Conservation (phyloP, 2,888 invertebrate genomes). For the Elgonia sp. region DNA sequence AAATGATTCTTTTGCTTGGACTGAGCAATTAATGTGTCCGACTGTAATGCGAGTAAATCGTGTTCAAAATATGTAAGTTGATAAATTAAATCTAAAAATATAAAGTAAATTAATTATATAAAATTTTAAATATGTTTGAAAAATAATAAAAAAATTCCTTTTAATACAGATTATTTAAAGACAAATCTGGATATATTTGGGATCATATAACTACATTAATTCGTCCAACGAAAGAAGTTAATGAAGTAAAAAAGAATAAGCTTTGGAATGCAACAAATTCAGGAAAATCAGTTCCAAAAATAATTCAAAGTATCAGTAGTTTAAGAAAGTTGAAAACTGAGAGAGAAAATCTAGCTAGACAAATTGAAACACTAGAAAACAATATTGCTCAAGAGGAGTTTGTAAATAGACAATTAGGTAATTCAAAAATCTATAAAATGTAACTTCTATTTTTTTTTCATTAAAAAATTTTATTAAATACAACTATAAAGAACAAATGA, state of each 20-base stretch:
- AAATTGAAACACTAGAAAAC: conserved; percentile 79
- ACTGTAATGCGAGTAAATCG: too few relatives aligned
- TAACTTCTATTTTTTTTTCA: too few relatives aligned
- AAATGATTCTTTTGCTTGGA: too few relatives aligned
- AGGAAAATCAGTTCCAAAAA: conserved; percentile 67
- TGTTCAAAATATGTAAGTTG: too few relatives aligned
- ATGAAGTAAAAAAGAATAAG: conserved; percentile 81
- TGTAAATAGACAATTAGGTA: conserved; percentile 81
- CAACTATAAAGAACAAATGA: not conserved
- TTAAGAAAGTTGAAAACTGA: conserved; percentile 77
- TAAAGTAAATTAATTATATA: too few relatives aligned
- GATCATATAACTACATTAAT: conserved; percentile 80
- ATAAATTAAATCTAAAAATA: too few relatives aligned
- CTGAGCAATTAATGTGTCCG: too few relatives aligned
- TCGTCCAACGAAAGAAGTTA: conserved; percentile 77
- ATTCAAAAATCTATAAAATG: too few relatives aligned
- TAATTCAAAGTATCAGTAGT: conserved; percentile 77
- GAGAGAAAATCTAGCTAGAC: conserved; percentile 71
- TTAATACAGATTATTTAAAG: too few relatives aligned
- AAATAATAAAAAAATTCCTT: too few relatives aligned
- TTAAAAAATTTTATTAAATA: too few relatives aligned
- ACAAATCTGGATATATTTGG: conserved; percentile 82
- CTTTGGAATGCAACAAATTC: conserved; percentile 80
- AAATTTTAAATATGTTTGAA: too few relatives aligned
- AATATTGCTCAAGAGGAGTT: conserved; percentile 81